Conservation (phyloP, 2,113 vertebrate genomes). For the Micronisus gabar region DNA sequence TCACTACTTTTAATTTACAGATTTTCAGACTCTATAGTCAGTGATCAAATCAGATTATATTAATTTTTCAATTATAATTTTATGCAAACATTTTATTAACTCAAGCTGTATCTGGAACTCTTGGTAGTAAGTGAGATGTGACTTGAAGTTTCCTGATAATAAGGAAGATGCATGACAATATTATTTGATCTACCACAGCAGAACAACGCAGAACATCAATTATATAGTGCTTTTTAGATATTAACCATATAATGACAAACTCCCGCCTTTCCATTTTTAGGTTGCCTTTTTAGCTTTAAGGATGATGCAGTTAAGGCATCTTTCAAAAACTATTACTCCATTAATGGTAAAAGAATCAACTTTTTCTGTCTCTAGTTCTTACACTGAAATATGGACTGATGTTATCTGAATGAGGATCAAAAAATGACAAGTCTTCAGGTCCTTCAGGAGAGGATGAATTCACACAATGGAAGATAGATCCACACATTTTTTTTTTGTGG, state of each 20-base stretch:
- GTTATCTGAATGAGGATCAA: neutral
- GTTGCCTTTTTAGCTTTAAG: neutral
- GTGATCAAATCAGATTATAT: neutral
- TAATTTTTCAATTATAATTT: slow-evolving; percentile 9
- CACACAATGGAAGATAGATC: neutral
- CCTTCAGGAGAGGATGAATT: neutral
- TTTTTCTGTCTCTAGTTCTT: neutral
- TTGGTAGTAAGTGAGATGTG: neutral
- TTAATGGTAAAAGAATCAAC: neutral
- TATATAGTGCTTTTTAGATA: neutral
- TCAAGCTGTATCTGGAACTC: neutral
- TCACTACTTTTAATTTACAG: neutral
- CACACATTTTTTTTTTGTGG: neutral
- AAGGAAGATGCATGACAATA: neutral
- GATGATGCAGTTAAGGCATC: neutral
- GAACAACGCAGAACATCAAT: neutral
- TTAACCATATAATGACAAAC: neutral
- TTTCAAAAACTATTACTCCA: neutral
- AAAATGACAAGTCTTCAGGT: neutral
- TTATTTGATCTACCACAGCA: neutral
- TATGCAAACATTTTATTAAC: neutral
- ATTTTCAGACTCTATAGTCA: neutral
- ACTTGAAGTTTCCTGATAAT: neutral
- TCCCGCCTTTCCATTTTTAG: neutral
- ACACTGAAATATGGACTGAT: neutral